Percentiles rank a stretch among this genome's conserved stretches.
Evolutionary conservation across 2,888 invertebrate genomes (phyloP).

Genomic region (Synanthedon myopaeformis): DNA sequence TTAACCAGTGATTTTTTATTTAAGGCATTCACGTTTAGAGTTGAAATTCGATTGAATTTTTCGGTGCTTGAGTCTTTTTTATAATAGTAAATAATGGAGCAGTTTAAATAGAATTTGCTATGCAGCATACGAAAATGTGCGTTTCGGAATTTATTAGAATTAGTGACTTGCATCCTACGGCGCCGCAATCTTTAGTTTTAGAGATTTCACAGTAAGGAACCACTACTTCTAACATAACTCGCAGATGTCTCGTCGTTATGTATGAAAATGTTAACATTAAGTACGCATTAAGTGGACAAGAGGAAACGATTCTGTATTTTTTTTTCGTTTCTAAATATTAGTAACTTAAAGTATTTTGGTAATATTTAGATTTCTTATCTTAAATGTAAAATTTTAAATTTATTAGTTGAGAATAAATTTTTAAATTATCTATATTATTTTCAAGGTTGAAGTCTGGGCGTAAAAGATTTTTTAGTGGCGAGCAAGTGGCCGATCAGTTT

Average conservation of each 20-base stretch:
- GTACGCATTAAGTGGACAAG: too few relatives aligned
- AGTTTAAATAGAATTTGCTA: slow-evolving; percentile 52
- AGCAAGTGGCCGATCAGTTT: too few relatives aligned
- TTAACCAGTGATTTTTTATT: slow-evolving; percentile 27
- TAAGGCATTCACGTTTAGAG: slow-evolving; percentile 18
- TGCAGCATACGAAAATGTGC: slow-evolving; percentile 50
- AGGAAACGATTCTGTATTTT: slow-evolving; percentile 7
- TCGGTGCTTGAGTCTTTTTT: slow-evolving; percentile 27
- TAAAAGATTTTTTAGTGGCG: too few relatives aligned
- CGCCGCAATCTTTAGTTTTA: slow-evolving; percentile 28
- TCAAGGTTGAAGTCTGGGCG: too few relatives aligned
- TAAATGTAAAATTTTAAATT: too few relatives aligned
- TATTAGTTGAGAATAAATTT: too few relatives aligned
- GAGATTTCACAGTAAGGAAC: slow-evolving; percentile 14
- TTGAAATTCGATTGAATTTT: slow-evolving; percentile 18
- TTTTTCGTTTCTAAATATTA: slow-evolving; percentile 1
- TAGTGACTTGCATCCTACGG: slow-evolving; percentile 26
- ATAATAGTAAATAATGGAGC: slow-evolving; percentile 12
- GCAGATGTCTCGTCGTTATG: too few relatives aligned
- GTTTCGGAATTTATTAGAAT: slow-evolving; percentile 61
- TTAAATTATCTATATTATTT: too few relatives aligned
- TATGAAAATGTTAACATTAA: too few relatives aligned
- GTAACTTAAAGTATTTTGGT: too few relatives aligned
- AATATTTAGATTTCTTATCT: too few relatives aligned
- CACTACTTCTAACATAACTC: too few relatives aligned